Conservation (phyloP, 1,140 invertebrate genomes). For the Zaprionus ghesquierei region DNA sequence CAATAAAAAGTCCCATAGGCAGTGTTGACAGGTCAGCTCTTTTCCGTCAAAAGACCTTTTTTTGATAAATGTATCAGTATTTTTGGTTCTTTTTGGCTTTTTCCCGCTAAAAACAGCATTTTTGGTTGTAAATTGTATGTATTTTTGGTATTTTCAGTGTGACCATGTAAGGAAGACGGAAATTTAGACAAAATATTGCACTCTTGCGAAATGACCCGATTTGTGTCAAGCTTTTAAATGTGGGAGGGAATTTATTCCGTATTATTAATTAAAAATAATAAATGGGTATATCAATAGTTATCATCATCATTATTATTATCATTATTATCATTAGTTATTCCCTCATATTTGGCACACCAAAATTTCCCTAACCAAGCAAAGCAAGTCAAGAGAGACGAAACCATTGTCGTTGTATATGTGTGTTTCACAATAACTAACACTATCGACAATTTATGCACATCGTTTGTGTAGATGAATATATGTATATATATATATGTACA, state of each 20-base stretch:
- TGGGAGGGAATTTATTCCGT: not conserved
- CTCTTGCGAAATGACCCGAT: not conserved
- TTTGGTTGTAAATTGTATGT: no score
- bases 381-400: not conserved
- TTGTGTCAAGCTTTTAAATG: not conserved
- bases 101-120: no score
- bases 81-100: no score
- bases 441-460: not conserved
- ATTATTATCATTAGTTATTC: no score
- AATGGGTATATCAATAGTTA: no score
- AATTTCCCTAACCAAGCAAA: no score
- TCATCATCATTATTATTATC: no score
- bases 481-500: not conserved
- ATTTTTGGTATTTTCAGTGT: not conserved
- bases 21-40: no score
- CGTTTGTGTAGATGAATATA: not conserved
- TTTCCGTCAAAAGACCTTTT: no score
- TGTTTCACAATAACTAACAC: not conserved
- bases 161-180: not conserved
- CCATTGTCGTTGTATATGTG: not conserved
- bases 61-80: no score
- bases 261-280: not conserved
- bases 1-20: not conserved
- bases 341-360: no score
- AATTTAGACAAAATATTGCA: not conserved